A percentile compares a stretch with the other conserved stretches of the same genome.
Evolutionary conservation across 1,140 invertebrate species (phyloP).

Genomic region (Ectropis grisescens): DNA sequence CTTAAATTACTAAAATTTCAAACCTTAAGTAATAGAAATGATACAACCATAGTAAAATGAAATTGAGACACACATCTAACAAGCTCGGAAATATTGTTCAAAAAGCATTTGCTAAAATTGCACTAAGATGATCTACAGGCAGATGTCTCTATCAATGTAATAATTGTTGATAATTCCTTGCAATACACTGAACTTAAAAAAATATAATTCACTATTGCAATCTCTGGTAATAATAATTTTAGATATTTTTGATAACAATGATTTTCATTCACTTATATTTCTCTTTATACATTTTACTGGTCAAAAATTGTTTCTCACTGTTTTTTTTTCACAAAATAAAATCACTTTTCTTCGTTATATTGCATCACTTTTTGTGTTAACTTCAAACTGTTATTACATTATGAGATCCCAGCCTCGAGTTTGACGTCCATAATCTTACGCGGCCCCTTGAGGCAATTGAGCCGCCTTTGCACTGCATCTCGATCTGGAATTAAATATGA

Average conservation of each 20-base stretch:
- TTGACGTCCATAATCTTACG: constrained; percentile 60
- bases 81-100: constrained; percentile 29
- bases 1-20: constrained; percentile 24
- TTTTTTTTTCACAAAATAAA: constrained; percentile 64
- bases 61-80: constrained; percentile 25
- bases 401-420: constrained; percentile 62
- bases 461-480: constrained; percentile 58
- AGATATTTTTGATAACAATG: constrained; percentile 51
- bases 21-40: constrained; percentile 23
- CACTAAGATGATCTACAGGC: constrained; percentile 28
- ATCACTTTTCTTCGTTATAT: constrained; percentile 64
- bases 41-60: constrained; percentile 27
- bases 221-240: too few relatives aligned
- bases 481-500: constrained; percentile 49
- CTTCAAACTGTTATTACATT: constrained; percentile 37
- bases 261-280: constrained; percentile 30
- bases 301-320: constrained; percentile 39
- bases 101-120: constrained; percentile 37
- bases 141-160: too few relatives aligned
- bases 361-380: constrained; percentile 26
- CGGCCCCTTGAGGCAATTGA: constrained; percentile 56
- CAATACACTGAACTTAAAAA: constrained; percentile 53
- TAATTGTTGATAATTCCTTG: too few relatives aligned
- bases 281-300: constrained; percentile 54
- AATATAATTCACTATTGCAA: constrained; percentile 67